Conservation (phyloP, 2,113 vertebrate species). For the Mystacornis crossleyi region DNA sequence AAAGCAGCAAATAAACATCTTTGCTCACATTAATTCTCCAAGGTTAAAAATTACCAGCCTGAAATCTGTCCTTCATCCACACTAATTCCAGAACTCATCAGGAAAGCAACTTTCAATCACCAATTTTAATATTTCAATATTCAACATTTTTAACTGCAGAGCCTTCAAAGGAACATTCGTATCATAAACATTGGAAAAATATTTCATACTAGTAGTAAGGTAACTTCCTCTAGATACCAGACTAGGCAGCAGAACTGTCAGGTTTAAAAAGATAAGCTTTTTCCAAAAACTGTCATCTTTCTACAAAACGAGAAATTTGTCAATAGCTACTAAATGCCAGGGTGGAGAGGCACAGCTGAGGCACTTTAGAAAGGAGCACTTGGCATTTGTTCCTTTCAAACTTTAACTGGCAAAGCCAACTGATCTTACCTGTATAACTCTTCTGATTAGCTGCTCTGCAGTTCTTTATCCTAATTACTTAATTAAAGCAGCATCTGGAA, state of each 20-base stretch:
- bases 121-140: neutral
- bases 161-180: neutral
- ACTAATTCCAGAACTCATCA: neutral
- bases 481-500: neutral
- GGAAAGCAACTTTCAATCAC: neutral
- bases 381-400: neutral
- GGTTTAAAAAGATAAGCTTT: neutral
- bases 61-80: neutral
- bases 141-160: neutral
- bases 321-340: neutral
- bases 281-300: neutral
- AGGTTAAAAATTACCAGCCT: neutral
- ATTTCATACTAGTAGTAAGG: neutral
- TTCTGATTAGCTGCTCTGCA: neutral
- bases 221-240: neutral
- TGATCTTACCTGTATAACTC: neutral
- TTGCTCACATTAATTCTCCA: neutral
- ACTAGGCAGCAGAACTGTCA: neutral
- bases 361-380: neutral
- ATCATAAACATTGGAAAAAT: neutral
- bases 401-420: neutral
- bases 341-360: neutral
- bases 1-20: neutral
- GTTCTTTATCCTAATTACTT: neutral
- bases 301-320: neutral